phyloP scores from a whole-genome alignment of 2,797 vertebrate genomes.

The Gobionotothen gibberifrons region DNA sequence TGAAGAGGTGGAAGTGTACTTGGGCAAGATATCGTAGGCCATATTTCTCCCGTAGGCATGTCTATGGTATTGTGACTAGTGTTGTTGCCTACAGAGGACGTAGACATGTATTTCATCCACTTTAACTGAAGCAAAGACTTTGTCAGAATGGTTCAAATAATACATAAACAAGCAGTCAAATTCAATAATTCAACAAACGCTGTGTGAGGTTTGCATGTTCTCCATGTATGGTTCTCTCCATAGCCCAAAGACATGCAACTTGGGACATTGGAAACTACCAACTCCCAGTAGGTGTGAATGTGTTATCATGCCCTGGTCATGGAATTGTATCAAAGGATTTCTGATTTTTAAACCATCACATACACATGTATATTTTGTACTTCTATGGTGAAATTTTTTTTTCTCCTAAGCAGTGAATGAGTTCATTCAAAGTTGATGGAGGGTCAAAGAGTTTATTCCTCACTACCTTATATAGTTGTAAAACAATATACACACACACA shows the following conservation, averaged over 20 bases:
- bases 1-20: too few species aligned
- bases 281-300: slow-evolving; percentile 11
- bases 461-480: slow-evolving; percentile 33
- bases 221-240: neutral
- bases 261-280: slow-evolving; percentile 6
- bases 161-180: slow-evolving; percentile 33
- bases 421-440: slow-evolving; percentile 46
- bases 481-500: slow-evolving; percentile 26
- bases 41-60: too few species aligned
- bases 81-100: too few species aligned
- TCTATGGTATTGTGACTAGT: too few species aligned
- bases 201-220: slow-evolving; percentile 7
- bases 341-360: neutral
- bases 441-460: slow-evolving; percentile 40
- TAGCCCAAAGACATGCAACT: neutral
- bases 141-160: slow-evolving; percentile 9
- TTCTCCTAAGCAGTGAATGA: neutral
- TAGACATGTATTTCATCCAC: slow-evolving; percentile 7
- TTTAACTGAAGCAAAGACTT: slow-evolving; percentile 1
- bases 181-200: slow-evolving; percentile 15
- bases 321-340: slow-evolving; percentile 3
- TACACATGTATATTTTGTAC: neutral
- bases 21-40: too few species aligned
- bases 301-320: slow-evolving; percentile 1
- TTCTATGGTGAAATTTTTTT: neutral